Base-by-base conservation (phyloP, 2,113 vertebrate species). In the Embiotoca jacksoni region DNA sequence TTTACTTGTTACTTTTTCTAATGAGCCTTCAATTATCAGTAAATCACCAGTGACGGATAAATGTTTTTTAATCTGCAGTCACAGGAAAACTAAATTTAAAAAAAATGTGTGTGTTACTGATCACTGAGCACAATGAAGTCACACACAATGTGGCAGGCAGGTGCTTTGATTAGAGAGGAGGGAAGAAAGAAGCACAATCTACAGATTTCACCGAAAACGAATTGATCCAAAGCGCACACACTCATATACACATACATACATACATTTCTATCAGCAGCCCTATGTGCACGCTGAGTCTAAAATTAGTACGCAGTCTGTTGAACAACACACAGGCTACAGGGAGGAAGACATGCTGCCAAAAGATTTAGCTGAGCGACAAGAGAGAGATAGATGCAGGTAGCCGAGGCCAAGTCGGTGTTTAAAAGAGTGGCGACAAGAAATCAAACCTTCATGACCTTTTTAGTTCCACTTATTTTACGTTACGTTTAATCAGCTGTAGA, bases 221-320 rank as follows among this genome's bases (percentile, higher is more conserved):
- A 93, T 93, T 87, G 86, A 80, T 83, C 74, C 37, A 58, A 65
- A 60, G 33, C 53, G 30, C 53, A 64, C 52, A n/a, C 81, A 47
- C 67, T 53, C 39, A 50, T 58, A 67, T 50, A 73, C 56, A 75
- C 35, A 49, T 33, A 58, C 66, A 49, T 39, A 63, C 57, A 69
- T 36, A 32, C 46, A 59, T 44, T 55, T 76, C 56, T 80, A 85
- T 84, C 70, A 76, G 70, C 78, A 58, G 23, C 86, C 14, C 80
- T 56, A 80, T 15, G 58, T 86, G 85, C 86, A 85, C 44, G 59
- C 87, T 80, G 88, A 32, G 86, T 80, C 84, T 91, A 90, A 92
- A 93, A 90, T 91, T 90, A 91, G 88, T 36, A 13, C 37, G 30
- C 88, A 91, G 81, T 73, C 80, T 85, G 86, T 73, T 79, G 71